Base-by-base conservation (phyloP, 2,113 vertebrate genomes). In the Ochotona curzoniae region DNA sequence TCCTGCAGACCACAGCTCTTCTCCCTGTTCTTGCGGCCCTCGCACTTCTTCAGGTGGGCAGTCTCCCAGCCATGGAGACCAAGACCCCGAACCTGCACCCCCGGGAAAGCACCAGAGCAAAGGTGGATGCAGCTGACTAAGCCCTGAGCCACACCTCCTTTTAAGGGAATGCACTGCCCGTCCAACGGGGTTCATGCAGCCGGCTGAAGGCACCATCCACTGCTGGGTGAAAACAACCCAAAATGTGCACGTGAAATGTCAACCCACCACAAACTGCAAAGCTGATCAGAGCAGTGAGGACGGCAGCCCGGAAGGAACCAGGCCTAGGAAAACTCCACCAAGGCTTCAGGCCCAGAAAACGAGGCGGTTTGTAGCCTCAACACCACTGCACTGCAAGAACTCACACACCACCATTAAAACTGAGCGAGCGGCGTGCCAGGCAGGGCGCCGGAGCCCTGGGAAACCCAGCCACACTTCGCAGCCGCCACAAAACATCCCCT, bases 401-500 rank as follows among this genome's bases (percentile, higher is more conserved):
- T 90, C 96, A 54, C 25, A 4, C 13, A 23, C 38, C 60, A 30
- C 96, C 94, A 94, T 96, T 96, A 94, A 82, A 82, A 96, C 69
- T 35, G 91, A 80, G 71, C 67, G 66, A 96, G 90, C 32, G 95
- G 0, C 84, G 94, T 47, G 26, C 23, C 95, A 84, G 0, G 82
- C 71, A 70, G n/a, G n/a, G n/a, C n/a, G n/a, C n/a, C 38, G 38
- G 38, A 44, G 38, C 38, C 38, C 38, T 44, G 38, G 38, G 38
- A 90, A 96, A 95, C 96, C 93, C 35, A 84, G 96, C 93, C 97
- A 97, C 97, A 80, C 97, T 94, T 97, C 38, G 97, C 96, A 96
- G 94, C 89, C 54, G 90, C 98, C 98, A 97, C 98, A 98, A 97
- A 98, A 96, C 76, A 98, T 88, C 96, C 97, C 98, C 97, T 97